Evolutionary conservation across 2,888 invertebrate species (phyloP), one percentile per base, ranked within the genome.

Genomic region (Acrobasis consociella): DNA sequence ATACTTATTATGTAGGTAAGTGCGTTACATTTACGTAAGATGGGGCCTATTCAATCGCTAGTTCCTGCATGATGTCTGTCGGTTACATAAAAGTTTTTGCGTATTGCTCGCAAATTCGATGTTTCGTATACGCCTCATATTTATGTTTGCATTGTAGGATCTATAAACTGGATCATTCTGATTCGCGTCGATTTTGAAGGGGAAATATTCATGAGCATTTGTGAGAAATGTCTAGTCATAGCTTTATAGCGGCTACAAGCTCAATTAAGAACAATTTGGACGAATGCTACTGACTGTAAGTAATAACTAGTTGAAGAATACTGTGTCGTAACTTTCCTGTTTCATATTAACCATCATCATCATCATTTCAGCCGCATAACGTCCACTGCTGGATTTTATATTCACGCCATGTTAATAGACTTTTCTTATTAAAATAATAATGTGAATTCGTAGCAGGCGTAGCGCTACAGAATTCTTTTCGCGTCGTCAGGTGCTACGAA

Each of bases 21-120:
- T 86, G 82, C 81, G 82, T 77, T 85, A 83, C 74, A 81, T 85
- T 90, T 91, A 89, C 87, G 88, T 89, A 91, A 91, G 87, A 80
- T 78, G 83, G 77, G 77, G 80, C 80, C 85, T 86, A 89, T 89
- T 89, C 86, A 89, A 89, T 89, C 86, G 85, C 82, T 80, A 73
- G 72, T 72, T 67, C 68, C 71, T 64, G 53, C 72, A 79, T 78
- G 76, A 75, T 81, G 87, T 85, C 83, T 86, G 80, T 77, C 67
- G 72, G 77, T 89, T 90, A 86, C 82, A 80, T 89, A 86, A 89
- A 76, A 62, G 62, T 66, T 69, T 42, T 69, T 66, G 70, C 72
- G 75, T 77, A 76, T 76, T 70, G 76, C 76, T 77, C 56, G 56
- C 56, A 39, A 42, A 42, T 56, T 42, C 56, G 17, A 22, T 56